phyloP scores from a whole-genome alignment of 2,113 vertebrate species.

The Amazona guildingii region DNA sequence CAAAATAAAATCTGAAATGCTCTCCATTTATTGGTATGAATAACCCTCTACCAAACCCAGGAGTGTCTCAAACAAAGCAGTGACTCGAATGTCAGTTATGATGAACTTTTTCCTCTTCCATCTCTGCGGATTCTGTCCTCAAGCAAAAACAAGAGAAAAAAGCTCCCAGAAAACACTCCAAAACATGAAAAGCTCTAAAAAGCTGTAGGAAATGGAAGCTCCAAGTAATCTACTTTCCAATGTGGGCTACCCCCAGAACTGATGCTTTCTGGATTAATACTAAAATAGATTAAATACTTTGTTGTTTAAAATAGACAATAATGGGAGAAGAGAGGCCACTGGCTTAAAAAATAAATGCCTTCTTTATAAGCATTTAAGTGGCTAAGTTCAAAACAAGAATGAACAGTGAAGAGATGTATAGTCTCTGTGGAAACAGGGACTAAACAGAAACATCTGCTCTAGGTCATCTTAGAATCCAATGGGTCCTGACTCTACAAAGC shows the following conservation, averaged over 20 bases:
- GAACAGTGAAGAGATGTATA: neutral
- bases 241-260: neutral
- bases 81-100: neutral
- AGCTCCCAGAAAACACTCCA: neutral
- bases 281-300: neutral
- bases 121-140: neutral
- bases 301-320: neutral
- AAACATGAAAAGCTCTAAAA: neutral
- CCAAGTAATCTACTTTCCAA: neutral
- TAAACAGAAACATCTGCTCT: constrained; percentile 5
- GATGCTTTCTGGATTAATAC: neutral
- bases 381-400: neutral
- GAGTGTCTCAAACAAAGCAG: neutral
- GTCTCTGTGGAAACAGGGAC: neutral
- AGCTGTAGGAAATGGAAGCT: neutral
- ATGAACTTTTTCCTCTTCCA: neutral
- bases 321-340: neutral
- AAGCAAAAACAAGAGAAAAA: neutral
- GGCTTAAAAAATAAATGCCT: neutral
- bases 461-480: neutral
- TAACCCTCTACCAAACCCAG: neutral
- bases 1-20: neutral
- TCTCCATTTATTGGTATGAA: neutral
- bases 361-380: neutral
- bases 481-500: neutral